Evolutionary conservation across 2,797 vertebrate genomes (phyloP).

Genomic region (Esox lucius): DNA sequence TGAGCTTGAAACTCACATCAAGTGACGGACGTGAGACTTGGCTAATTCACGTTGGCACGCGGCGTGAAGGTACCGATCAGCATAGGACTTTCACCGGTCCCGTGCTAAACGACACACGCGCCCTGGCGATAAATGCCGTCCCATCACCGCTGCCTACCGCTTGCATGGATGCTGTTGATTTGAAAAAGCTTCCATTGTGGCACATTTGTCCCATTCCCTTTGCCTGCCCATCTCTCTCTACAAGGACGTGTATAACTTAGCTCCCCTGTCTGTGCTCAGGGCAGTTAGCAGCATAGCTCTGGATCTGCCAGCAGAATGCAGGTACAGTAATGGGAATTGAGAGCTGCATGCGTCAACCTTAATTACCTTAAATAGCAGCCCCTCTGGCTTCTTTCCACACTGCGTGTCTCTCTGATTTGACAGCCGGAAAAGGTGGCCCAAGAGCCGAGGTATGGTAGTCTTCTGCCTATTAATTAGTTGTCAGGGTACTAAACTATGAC

Average conservation of each 20-base stretch:
- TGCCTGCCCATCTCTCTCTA: not conserved
- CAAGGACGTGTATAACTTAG: constrained; percentile 14
- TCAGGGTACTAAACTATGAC: constrained; percentile 50
- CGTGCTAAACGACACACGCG: not conserved
- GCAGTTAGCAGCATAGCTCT: constrained; percentile 31
- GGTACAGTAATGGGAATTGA: constrained; percentile 53
- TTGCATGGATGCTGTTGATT: not conserved
- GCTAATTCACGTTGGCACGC: not conserved
- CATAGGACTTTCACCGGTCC: not conserved
- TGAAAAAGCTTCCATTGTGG: not conserved
- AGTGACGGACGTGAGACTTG: not conserved
- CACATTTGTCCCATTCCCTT: not conserved
- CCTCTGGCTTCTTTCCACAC: constrained; percentile 39
- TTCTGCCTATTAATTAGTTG: constrained; percentile 57
- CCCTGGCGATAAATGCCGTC: too few relatives aligned
- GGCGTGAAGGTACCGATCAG: not conserved
- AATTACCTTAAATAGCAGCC: constrained; percentile 59
- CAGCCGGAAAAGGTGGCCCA: constrained; percentile 56
- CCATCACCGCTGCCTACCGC: not conserved
- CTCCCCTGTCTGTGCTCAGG: constrained; percentile 19
- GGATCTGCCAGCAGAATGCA: constrained; percentile 29
- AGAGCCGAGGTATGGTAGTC: constrained; percentile 48
- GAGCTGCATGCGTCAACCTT: constrained; percentile 57
- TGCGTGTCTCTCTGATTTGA: constrained; percentile 55
- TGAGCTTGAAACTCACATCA: constrained; percentile 1